Evolutionary conservation across 2,113 vertebrate species (phyloP), one percentile per base, ranked within the genome.

Genomic region (Pao palembangensis): DNA sequence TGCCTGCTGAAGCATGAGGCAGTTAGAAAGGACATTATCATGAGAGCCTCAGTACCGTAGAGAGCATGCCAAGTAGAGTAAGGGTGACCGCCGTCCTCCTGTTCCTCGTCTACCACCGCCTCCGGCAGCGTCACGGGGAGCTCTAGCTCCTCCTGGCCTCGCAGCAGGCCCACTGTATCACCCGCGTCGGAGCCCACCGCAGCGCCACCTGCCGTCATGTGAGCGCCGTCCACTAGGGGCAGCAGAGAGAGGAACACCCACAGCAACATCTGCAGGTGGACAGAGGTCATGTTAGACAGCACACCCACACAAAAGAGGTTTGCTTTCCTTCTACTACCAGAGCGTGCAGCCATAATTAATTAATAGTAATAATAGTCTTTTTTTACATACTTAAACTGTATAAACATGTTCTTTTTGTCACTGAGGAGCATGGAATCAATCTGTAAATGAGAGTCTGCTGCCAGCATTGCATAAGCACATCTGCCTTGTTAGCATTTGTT

Each of bases 201-300:
- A 6, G 84, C 61, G 52, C 59, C 44, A 43, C 8, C 48, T 6
- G 44, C 53, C 28, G 65, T 83, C 75, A 84, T 52, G 5, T 81
- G 85, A 48, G 79, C 87, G 55, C 89, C 90, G 8, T 88, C 85
- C 44, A 87, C 88, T 8, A 90, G 78, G 50, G 88, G 84, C 83
- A 92, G 75, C 67, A 92, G 71, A 82, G 87, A 89, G 44, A 90
- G 71, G 28, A 91, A 76, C 61, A 87, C 81, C 87, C 87, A 91
- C 21, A 89, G 75, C 67, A 90, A 74, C 82, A 90, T 85, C 91
- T 92, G 48, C 1, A 54, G 28, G 28, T 1, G 59, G 50, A 63
- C 49, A 67, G 21, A 69, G 8, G 17, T 47, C 23, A 8, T 3
- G 6, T 48, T 48, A 48, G 17, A 18, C n/a, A 11, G n/a, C 46